Evolutionary conservation across 2,113 vertebrate species (phyloP).

Genomic region (Acinonyx jubatus): DNA sequence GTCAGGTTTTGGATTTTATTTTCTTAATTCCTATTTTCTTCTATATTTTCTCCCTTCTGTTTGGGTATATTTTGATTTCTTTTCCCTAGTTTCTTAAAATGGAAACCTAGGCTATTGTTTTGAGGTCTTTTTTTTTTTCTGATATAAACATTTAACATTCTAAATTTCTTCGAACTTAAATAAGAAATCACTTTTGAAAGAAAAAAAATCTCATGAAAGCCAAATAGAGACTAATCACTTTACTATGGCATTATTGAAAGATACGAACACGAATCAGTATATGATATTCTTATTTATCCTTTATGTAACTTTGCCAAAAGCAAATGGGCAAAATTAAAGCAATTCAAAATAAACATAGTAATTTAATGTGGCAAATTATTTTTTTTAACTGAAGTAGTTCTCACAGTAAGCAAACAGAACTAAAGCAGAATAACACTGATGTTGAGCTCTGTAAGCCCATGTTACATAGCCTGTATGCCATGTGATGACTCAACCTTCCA

Average conservation of each 20-base stretch:
- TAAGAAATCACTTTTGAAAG: not conserved
- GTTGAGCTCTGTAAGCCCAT: not conserved
- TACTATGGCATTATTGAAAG: not conserved
- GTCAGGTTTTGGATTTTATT: not conserved
- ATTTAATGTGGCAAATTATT: not conserved
- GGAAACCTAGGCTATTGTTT: not conserved
- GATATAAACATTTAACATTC: not conserved
- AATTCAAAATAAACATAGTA: constrained; percentile 26
- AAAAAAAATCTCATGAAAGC: not conserved
- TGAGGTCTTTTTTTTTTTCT: not conserved
- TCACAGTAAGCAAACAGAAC: not conserved
- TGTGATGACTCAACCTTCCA: not conserved
- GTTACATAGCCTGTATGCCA: not conserved
- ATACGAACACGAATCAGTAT: not conserved
- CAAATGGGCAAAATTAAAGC: not conserved
- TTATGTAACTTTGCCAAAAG: not conserved
- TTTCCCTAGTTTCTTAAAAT: not conserved
- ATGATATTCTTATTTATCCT: not conserved
- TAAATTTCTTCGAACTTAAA: not conserved
- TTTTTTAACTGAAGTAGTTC: not conserved
- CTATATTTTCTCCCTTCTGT: not conserved
- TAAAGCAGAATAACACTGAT: not conserved
- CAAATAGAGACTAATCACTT: not conserved
- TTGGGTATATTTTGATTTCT: not conserved
- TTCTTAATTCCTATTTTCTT: not conserved